Evolutionary conservation across 2,113 vertebrate species (phyloP).

Genomic region (Seriola rivoliana): DNA sequence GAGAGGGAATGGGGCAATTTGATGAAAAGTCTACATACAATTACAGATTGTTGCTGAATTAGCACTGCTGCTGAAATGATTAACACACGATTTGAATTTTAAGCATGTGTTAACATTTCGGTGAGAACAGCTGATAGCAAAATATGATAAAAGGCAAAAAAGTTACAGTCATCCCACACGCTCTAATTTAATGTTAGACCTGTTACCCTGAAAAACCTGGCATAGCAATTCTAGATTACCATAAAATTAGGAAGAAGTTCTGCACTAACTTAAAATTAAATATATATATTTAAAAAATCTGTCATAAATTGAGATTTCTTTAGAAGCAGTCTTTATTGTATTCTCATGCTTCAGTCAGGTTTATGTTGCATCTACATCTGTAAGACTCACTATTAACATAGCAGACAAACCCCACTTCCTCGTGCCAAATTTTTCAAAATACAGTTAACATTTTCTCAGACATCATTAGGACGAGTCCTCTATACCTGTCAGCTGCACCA

Average conservation of each 20-base stretch:
- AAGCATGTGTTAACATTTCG: conserved; percentile 55
- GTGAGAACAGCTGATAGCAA: conserved; percentile 64
- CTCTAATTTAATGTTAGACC: conserved; percentile 34
- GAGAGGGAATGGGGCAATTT: conserved; percentile 35
- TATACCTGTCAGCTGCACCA: conserved; percentile 47
- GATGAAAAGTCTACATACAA: conserved; percentile 56
- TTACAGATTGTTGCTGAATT: conserved; percentile 55
- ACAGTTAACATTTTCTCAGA: conserved; percentile 23
- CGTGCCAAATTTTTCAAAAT: conserved; percentile 33
- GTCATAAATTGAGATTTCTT: neutral
- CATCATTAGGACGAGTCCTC: conserved; percentile 21
- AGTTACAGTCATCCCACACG: conserved; percentile 7
- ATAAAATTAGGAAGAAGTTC: too few species aligned
- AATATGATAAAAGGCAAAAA: conserved; percentile 56
- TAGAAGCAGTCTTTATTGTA: conserved; percentile 4
- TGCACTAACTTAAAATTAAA: too few species aligned
- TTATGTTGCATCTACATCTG: neutral
- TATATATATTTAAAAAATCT: neutral
- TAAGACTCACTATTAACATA: neutral
- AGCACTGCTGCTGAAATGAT: conserved; percentile 46
- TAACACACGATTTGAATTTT: conserved; percentile 66
- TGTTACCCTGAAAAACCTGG: conserved; percentile 10
- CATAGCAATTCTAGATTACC: too few species aligned
- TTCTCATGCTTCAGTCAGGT: neutral
- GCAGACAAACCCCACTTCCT: conserved; percentile 3